A percentile compares a stretch with the other conserved stretches of the same genome.
Conservation (phyloP, 2,797 vertebrate species). For the Xyrichtys novacula region DNA sequence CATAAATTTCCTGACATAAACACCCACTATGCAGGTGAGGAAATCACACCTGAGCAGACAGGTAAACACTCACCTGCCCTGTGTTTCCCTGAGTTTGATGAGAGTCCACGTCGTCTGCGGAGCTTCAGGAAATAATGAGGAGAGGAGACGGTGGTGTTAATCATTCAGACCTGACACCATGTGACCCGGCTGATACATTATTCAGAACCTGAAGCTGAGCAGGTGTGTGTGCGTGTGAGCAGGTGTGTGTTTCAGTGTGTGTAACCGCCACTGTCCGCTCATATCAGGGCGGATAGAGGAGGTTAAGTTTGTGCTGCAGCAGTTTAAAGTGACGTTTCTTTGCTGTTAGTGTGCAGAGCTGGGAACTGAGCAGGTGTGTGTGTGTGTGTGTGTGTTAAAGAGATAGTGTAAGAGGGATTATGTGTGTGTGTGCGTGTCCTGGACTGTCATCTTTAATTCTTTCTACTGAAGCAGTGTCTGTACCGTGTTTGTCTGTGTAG, state of each 20-base stretch:
- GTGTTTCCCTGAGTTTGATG: neutral
- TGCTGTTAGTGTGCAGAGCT: slow-evolving; percentile 20
- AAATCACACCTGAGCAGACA: slow-evolving; percentile 22
- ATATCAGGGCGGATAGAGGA: neutral
- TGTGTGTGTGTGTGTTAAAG: slow-evolving; percentile 11
- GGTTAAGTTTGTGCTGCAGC: slow-evolving; percentile 13
- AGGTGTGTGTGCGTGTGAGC: neutral
- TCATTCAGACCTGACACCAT: slow-evolving; percentile 38
- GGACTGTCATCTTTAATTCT: no score
- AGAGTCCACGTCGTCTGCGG: slow-evolving; percentile 20
- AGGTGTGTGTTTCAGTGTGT: neutral
- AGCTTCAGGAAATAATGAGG: slow-evolving; percentile 17
- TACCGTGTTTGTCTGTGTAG: neutral
- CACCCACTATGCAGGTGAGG: neutral
- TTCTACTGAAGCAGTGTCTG: neutral
- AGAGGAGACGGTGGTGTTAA: slow-evolving; percentile 13
- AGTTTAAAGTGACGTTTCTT: slow-evolving; percentile 7
- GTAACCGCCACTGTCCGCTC: neutral
- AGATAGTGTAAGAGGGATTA: slow-evolving; percentile 9
- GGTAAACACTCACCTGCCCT: slow-evolving; percentile 40
- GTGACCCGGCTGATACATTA: slow-evolving; percentile 65
- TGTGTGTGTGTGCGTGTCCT: neutral
- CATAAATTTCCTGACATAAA: neutral
- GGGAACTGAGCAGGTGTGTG: slow-evolving; percentile 65
- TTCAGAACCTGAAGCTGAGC: slow-evolving; percentile 45